Base-by-base conservation (phyloP, 2,113 vertebrate genomes). In the Sterrhoptilus dennistouni region DNA sequence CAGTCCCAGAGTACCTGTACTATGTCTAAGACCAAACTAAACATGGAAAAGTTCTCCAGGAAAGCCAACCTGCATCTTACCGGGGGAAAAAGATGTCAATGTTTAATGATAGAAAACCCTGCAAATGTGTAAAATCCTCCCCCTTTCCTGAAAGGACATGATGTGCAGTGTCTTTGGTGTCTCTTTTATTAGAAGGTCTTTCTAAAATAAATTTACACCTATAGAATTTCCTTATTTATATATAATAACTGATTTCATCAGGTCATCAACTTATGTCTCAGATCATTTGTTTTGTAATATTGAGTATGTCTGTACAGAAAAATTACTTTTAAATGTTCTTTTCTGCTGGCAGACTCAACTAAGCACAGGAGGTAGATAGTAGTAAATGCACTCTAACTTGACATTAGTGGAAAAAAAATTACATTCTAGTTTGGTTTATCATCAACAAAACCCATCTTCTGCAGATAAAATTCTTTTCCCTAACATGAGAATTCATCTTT, bases 151-250 rank as follows among this genome's bases (percentile, higher is more conserved):
- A 78, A 65, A 69, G 24, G 8, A 59, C 23, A n/a, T 19, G 7
- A 22, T 52, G 5, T 22, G 12, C 8, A 79, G 12, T 7, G 3
- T 8, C 33, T 71, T 66, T 2, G 0, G 11, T 29, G 35, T 4
- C 3, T 2, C 8, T 47, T 65, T 70, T 23, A 25, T 83, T 12
- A 76, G 5, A 76, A 2, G 3, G 5, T 33, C 12, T 63, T 92
- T 61, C 59, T 24, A 77, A 81, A 50, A 44, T 8, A 59, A 84
- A 54, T 53, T 45, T 74, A n/a, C 16, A 54, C 6, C 17, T 40
- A 14, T 3, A 25, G 8, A 71, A 8, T 76, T 68, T 35, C 54
- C 54, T 90, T 53, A 21, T 59, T 84, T 81, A 54, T 27, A 28
- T 40, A 29, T 64, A 59, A 35, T 40, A 69, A 77, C 19, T 49